Evolutionary conservation across 2,888 invertebrate genomes (phyloP).

Genomic region (Podotricha telesiphe): DNA sequence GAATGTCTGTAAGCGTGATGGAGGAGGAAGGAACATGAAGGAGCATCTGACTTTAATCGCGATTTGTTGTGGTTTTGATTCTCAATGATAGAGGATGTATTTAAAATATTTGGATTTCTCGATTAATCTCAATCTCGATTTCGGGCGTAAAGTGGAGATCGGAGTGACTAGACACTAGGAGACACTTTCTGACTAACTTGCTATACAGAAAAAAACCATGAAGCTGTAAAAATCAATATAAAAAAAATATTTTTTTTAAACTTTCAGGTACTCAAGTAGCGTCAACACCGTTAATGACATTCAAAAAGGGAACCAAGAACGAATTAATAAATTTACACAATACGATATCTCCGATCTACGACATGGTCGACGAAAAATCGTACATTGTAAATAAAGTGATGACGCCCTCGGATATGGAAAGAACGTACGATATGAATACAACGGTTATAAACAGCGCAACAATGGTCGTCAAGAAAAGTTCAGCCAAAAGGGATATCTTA

Average conservation of each 20-base stretch:
- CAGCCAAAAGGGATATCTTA: constrained; percentile 68
- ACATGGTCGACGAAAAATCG: constrained; percentile 65
- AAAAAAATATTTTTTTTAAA: background rate
- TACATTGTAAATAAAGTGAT: constrained; percentile 61
- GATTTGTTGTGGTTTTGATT: too few relatives aligned
- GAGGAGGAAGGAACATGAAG: too few relatives aligned
- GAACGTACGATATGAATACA: constrained; percentile 59
- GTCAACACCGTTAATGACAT: constrained; percentile 69
- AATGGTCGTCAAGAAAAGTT: constrained; percentile 59
- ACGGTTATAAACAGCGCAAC: constrained; percentile 71
- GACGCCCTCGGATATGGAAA: constrained; percentile 53
- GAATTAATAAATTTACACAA: constrained; percentile 67
- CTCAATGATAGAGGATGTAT: too few relatives aligned
- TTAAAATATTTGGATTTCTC: too few relatives aligned
- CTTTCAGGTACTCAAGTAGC: constrained; percentile 66
- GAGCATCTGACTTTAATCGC: too few relatives aligned
- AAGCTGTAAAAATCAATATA: background rate
- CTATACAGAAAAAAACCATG: too few relatives aligned
- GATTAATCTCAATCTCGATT: too few relatives aligned
- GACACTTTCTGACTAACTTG: too few relatives aligned
- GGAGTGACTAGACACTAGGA: too few relatives aligned
- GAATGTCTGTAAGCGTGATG: too few relatives aligned
- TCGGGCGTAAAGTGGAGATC: too few relatives aligned
- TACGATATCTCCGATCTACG: constrained; percentile 77
- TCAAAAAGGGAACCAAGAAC: constrained; percentile 56